Percentiles rank a stretch among this genome's conserved stretches.
Evolutionary conservation across 2,113 vertebrate genomes (phyloP).

Genomic region (Charina bottae): DNA sequence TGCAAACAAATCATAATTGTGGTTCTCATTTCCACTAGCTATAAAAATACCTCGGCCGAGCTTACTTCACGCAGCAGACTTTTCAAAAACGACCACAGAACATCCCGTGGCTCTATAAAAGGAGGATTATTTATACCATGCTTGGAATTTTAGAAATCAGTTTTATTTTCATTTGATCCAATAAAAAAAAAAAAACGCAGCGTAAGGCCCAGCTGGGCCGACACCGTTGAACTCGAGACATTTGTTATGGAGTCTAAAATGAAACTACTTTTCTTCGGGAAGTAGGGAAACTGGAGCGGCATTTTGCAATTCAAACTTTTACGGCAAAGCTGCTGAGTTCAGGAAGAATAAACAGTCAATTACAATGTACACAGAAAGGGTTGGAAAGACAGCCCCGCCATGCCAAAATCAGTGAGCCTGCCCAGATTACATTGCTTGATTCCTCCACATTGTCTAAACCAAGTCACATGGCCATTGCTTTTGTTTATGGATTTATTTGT

Average conservation of each 20-base stretch:
- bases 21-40: slow-evolving; percentile 40
- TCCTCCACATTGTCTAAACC: background rate
- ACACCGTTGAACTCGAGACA: slow-evolving; percentile 25
- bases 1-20: slow-evolving; percentile 44
- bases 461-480: background rate
- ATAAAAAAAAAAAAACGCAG: slow-evolving; percentile 49
- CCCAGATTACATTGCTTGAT: background rate
- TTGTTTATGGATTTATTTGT: background rate
- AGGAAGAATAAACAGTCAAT: background rate
- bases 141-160: slow-evolving; percentile 40
- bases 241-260: slow-evolving; percentile 20
- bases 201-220: background rate
- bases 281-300: slow-evolving; percentile 3
- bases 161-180: slow-evolving; percentile 52
- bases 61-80: slow-evolving; percentile 47
- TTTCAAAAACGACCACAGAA: slow-evolving; percentile 40
- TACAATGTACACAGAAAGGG: background rate
- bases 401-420: slow-evolving; percentile 10
- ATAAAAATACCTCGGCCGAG: slow-evolving; percentile 48
- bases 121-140: slow-evolving; percentile 19
- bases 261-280: slow-evolving; percentile 44
- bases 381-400: background rate
- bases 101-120: slow-evolving; percentile 39
- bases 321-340: slow-evolving; percentile 40
- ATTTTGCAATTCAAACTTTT: background rate